These are phyloP conservation scores for Melieria picta DNA, from an alignment of 2,888 invertebrate genomes.

Conservation along the genomic window DNA sequence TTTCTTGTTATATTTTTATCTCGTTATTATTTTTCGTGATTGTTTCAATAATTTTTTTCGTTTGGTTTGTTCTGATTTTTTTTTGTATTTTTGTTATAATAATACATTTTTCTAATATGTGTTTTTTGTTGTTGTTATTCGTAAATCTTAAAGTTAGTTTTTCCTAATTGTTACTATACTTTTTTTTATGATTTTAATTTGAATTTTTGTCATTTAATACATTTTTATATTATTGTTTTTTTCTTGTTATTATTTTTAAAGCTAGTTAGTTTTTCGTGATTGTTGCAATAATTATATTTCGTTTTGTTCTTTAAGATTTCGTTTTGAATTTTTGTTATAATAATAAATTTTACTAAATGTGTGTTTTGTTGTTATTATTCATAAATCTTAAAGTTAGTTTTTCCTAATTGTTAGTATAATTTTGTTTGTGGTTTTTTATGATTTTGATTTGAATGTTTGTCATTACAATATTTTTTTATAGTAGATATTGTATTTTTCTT, in stretches of 20 bases:
- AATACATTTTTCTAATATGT: neutral
- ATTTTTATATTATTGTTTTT: neutral
- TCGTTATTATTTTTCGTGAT: neutral
- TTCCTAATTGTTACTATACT: neutral
- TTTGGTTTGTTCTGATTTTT: neutral
- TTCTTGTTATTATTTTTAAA: neutral
- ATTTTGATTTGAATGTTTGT: conserved; percentile 30
- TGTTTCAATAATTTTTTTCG: no score
- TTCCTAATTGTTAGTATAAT: conserved; percentile 5
- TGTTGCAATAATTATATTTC: neutral
- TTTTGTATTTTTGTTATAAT: neutral
- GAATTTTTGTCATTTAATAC: neutral
- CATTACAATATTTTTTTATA: conserved; percentile 40
- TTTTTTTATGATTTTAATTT: neutral
- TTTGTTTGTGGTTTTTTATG: neutral
- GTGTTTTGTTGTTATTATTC: conserved; percentile 13
- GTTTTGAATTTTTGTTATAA: neutral
- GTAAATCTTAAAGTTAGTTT: neutral
- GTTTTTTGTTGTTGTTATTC: conserved; percentile 1
- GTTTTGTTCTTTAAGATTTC: neutral
- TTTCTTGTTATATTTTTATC: neutral
- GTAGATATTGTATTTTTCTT: conserved; percentile 35
- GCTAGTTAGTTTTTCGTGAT: neutral
- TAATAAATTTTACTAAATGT: conserved; percentile 3
- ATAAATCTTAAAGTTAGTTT: conserved; percentile 12